Evolutionary conservation across 2,797 vertebrate genomes (phyloP).

Genomic region (Onychomys torridus): DNA sequence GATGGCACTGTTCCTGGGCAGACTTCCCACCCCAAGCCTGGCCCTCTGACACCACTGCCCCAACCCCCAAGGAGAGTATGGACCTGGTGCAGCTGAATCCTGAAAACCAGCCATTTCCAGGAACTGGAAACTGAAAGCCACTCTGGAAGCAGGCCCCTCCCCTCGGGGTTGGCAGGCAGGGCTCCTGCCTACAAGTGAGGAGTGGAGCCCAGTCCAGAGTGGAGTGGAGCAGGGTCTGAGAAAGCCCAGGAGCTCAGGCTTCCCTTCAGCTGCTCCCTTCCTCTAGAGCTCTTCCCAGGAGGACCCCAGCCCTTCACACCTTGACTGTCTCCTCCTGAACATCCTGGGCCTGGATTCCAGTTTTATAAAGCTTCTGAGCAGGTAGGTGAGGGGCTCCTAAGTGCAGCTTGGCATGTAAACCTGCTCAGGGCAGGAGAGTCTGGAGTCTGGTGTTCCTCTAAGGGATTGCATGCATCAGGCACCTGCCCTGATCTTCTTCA

Average conservation of each 20-base stretch:
- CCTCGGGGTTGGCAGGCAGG: not conserved
- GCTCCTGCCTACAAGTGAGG: not conserved
- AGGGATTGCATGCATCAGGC: not conserved
- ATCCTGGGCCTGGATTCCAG: not conserved
- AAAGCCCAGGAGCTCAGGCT: not conserved
- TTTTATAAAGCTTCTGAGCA: not conserved
- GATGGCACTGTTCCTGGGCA: not conserved
- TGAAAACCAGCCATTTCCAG: not conserved
- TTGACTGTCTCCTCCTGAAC: not conserved
- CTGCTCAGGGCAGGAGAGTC: not conserved
- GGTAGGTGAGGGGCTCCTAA: not conserved
- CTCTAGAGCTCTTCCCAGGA: not conserved
- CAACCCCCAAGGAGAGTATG: no score
- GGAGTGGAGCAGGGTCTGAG: not conserved
- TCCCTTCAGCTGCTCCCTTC: not conserved
- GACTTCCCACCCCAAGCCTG: not conserved
- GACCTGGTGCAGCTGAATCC: not conserved
- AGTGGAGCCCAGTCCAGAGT: not conserved
- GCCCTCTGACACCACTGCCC: not conserved
- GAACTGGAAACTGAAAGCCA: conserved; percentile 37
- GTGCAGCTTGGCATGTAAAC: no score
- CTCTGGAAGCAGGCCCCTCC: not conserved
- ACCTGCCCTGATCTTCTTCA: not conserved
- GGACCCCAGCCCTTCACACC: not conserved
- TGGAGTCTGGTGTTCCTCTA: not conserved